Evolutionary conservation across 2,113 vertebrate species (phyloP).

Genomic region (Salvelinus fontinalis): DNA sequence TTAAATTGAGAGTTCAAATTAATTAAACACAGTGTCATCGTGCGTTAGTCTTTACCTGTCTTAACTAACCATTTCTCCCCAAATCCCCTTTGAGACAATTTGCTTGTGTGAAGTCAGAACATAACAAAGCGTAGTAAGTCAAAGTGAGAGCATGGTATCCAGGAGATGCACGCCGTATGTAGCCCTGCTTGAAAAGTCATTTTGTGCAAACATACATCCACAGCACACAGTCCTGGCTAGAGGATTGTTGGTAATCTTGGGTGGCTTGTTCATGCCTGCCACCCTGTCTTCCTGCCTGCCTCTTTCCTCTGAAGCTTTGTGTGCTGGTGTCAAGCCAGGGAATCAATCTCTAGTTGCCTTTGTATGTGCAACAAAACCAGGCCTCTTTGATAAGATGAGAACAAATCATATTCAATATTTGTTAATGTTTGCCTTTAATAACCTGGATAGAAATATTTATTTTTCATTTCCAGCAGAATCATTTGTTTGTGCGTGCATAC

Average conservation of each 20-base stretch:
- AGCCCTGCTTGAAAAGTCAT: slow-evolving; percentile 1
- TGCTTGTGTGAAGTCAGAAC: slow-evolving; percentile 29
- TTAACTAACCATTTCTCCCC: slow-evolving; percentile 31
- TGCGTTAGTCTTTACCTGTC: slow-evolving; percentile 55
- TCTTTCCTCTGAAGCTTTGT: slow-evolving; percentile 32
- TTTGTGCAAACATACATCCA: neutral
- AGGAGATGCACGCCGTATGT: slow-evolving; percentile 15
- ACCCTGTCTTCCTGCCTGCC: neutral
- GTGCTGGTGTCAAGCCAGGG: slow-evolving; percentile 32
- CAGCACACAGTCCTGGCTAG: slow-evolving; percentile 6
- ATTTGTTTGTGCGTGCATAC: slow-evolving; percentile 40
- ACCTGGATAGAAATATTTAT: slow-evolving; percentile 54
- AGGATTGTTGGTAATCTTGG: slow-evolving; percentile 37
- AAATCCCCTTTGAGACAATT: slow-evolving; percentile 34
- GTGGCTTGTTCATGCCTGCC: slow-evolving; percentile 27
- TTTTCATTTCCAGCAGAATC: slow-evolving; percentile 55
- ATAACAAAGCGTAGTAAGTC: slow-evolving; percentile 37
- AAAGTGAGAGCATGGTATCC: slow-evolving; percentile 34
- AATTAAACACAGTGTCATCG: slow-evolving; percentile 57
- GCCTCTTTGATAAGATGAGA: slow-evolving; percentile 10
- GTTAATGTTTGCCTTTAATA: slow-evolving; percentile 43
- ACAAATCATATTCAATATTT: slow-evolving; percentile 47
- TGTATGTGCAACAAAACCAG: slow-evolving; percentile 28
- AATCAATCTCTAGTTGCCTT: slow-evolving; percentile 27
- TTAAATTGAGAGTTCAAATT: slow-evolving; percentile 53